A percentile compares a stretch with the other conserved stretches of the same genome.
Conservation (phyloP, 2,797 vertebrate species). For the Myripristis jacobus region DNA sequence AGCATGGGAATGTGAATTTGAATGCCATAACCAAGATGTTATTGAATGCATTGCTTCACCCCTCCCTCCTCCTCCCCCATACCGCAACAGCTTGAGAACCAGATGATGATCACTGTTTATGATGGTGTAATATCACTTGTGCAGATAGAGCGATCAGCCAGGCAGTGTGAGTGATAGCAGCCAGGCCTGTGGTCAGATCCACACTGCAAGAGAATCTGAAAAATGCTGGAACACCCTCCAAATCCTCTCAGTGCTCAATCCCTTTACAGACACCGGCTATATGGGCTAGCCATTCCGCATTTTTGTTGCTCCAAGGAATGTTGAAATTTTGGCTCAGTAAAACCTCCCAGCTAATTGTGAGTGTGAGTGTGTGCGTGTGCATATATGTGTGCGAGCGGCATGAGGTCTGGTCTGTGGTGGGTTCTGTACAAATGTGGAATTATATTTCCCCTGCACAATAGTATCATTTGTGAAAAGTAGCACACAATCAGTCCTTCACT, state of each 20-base stretch:
- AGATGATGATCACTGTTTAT: neutral
- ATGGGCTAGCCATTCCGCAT: conserved; percentile 23
- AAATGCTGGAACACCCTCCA: conserved; percentile 65
- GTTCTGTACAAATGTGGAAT: neutral
- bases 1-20: no score
- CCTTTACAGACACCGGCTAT: conserved; percentile 40
- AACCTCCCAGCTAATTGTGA: conserved; percentile 2
- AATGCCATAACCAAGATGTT: no score
- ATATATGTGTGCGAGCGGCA: neutral
- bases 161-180: conserved; percentile 44
- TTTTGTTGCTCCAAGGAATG: conserved; percentile 47
- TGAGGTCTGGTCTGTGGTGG: neutral
- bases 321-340: conserved; percentile 24
- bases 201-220: conserved; percentile 60
- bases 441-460: conserved; percentile 14
- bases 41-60: no score
- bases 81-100: conserved; percentile 7
- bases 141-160: conserved; percentile 23
- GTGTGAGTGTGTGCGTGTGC: conserved; percentile 4
- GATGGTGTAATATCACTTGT: conserved; percentile 21
- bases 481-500: neutral
- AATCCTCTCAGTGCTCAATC: conserved; percentile 44
- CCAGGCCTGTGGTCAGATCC: conserved; percentile 54
- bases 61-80: no score
- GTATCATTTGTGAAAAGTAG: conserved; percentile 12